These are phyloP conservation scores for Pterocles gutturalis DNA, from an alignment of 2,113 vertebrate genomes.

Conservation along the genomic window DNA sequence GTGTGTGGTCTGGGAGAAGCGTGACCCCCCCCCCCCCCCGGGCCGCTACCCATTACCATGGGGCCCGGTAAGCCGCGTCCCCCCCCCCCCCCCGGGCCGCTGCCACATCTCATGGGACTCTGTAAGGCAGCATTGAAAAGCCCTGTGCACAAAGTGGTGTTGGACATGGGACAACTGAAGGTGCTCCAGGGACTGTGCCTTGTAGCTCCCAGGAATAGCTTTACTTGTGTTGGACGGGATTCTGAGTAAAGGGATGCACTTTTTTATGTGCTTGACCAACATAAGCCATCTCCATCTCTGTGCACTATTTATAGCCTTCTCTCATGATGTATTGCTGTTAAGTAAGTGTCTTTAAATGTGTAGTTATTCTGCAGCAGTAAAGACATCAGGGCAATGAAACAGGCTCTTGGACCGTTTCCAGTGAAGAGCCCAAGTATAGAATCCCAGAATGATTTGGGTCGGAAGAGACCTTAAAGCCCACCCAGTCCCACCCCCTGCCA, in stretches of 20 bases:
- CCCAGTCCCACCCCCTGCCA: no score
- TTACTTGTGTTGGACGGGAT: background rate
- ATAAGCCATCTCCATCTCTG: background rate
- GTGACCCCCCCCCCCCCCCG: fast-evolving
- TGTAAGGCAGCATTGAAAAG: background rate
- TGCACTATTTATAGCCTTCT: no score
- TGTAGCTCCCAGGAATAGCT: background rate
- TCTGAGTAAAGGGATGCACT: background rate
- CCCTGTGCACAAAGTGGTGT: background rate
- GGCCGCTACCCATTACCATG: background rate
- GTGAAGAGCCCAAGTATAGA: background rate
- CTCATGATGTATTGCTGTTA: background rate
- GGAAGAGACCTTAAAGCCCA: no score
- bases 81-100: fast-evolving
- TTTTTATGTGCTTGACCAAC: background rate
- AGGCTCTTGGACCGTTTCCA: background rate
- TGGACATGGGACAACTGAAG: background rate
- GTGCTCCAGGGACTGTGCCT: background rate
- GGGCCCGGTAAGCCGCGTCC: no score
- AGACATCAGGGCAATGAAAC: background rate
- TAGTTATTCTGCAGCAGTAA: background rate
- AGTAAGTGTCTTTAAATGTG: background rate
- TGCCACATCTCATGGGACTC: background rate
- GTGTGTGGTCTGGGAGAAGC: background rate
- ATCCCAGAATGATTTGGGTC: no score